Evolutionary conservation across 2,797 vertebrate species (phyloP).

Genomic region (Phoebastria nigripes): DNA sequence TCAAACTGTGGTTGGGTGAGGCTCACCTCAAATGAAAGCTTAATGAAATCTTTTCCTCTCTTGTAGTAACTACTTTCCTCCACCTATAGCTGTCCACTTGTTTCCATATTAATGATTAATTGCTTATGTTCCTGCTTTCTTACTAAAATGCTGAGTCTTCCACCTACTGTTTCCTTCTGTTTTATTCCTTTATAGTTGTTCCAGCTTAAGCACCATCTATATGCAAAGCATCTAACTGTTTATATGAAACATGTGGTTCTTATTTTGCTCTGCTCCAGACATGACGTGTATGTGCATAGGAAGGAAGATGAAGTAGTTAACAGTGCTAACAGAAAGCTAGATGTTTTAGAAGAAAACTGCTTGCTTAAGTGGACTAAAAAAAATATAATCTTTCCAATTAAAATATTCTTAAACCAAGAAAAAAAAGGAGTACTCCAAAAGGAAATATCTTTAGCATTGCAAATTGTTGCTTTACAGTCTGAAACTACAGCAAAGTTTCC

Average conservation of each 20-base stretch:
- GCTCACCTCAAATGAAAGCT: background rate
- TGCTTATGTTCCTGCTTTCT: constrained; percentile 10
- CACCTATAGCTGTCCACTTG: background rate
- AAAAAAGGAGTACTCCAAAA: background rate
- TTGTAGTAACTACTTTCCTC: background rate
- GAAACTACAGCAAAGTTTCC: constrained; percentile 1
- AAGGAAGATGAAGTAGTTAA: constrained; percentile 58
- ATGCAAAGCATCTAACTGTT: constrained; percentile 37
- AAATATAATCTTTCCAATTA: constrained; percentile 34
- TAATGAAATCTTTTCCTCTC: background rate
- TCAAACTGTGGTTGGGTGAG: background rate
- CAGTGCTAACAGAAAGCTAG: constrained; percentile 29
- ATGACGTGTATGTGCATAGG: constrained; percentile 38
- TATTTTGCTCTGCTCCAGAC: constrained; percentile 50
- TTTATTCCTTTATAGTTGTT: constrained; percentile 43
- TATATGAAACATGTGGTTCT: constrained; percentile 57
- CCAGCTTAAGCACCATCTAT: constrained; percentile 45
- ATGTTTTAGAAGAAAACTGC: constrained; percentile 20
- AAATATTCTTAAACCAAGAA: constrained; percentile 38
- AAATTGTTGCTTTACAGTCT: constrained; percentile 28
- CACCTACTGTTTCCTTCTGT: constrained; percentile 42
- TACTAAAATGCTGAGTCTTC: constrained; percentile 41
- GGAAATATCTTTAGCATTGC: constrained; percentile 50
- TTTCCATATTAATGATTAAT: constrained; percentile 40
- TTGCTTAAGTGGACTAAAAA: constrained; percentile 20